Evolutionary conservation across 2,113 vertebrate genomes (phyloP), one percentile per base, ranked within the genome.

Genomic region (Polypterus bichir): DNA sequence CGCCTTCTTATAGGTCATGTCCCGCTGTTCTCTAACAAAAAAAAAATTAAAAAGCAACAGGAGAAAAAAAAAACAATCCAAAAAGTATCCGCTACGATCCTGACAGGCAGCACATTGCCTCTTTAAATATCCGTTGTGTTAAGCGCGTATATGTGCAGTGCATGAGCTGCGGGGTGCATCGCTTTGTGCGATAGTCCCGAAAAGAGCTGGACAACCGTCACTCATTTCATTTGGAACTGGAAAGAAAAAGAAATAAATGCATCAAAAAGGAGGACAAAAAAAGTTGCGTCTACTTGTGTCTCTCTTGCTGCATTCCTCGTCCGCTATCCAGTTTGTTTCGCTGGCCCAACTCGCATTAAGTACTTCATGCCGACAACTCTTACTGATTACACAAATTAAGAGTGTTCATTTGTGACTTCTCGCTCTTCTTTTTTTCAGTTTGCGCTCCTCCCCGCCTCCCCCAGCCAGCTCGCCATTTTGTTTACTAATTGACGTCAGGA

Each of bases 391-490:
- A 44, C 4, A 58, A 44, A 58, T 58, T 11, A 58, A 44, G 27
- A 6, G 27, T 44, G 9, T 45, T 6, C 11, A 58, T 27, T 44
- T 44, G 11, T 11, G 8, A 58, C 46, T 58, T 58, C 53, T 53
- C 59, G 53, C 73, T 57, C 54, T 47, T 56, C 53, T 57, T 9
- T 47, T 6, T 56, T 57, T 27, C 49, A 58, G 44, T 9, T 47
- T 44, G 48, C 48, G 51, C 57, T 54, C 47, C 57, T 54, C 57
- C 57, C 70, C 65, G 27, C 27, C 27, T 27, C 27, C 27, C 66
- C 64, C 65, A 54, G 54, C 57, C 53, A 49, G 66, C 70, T 75
- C 76, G 74, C 74, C 74, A 78, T 76, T 69, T 78, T 75, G 66
- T 74, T 72, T 69, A 71, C 70, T 69, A 48, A 67, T 67, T 66